Evolutionary conservation across 2,888 invertebrate genomes (phyloP).

Genomic region (Erynnis tages): DNA sequence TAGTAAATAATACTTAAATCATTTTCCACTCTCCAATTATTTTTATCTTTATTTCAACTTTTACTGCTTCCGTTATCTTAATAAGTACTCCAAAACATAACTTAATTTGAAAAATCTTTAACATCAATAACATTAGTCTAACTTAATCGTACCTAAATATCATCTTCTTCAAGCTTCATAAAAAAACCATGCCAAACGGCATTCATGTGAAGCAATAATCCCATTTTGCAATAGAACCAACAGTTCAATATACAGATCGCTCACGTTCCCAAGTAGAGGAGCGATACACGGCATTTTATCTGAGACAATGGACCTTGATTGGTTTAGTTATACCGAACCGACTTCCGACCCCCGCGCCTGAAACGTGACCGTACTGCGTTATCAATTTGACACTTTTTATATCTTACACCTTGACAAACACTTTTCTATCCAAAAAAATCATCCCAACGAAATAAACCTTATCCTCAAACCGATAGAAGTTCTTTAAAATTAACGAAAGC

Average conservation of each 20-base stretch:
- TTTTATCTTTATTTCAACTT: no score
- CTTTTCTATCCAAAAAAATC: not conserved
- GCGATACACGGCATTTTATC: constrained; percentile 52
- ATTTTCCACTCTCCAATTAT: no score
- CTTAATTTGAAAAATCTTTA: no score
- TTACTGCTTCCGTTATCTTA: no score
- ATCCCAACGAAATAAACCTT: not conserved
- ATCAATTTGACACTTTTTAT: constrained; percentile 59
- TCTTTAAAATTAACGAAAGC: not conserved
- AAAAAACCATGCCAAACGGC: no score
- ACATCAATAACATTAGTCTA: no score
- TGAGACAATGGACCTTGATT: constrained; percentile 72
- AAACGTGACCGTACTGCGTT: constrained; percentile 63
- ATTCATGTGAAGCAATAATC: not conserved
- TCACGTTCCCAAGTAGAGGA: constrained; percentile 39
- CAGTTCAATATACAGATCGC: constrained; percentile 29
- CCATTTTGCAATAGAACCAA: constrained; percentile 23
- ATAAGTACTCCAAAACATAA: no score
- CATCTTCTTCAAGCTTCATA: no score
- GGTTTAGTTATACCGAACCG: constrained; percentile 71
- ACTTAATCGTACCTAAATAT: no score
- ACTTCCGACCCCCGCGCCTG: constrained; percentile 56
- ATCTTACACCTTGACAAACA: constrained; percentile 12
- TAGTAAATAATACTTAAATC: no score
- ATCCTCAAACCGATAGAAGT: not conserved